phyloP scores from a whole-genome alignment of 2,888 invertebrate species.

The Orthosia cruda region DNA sequence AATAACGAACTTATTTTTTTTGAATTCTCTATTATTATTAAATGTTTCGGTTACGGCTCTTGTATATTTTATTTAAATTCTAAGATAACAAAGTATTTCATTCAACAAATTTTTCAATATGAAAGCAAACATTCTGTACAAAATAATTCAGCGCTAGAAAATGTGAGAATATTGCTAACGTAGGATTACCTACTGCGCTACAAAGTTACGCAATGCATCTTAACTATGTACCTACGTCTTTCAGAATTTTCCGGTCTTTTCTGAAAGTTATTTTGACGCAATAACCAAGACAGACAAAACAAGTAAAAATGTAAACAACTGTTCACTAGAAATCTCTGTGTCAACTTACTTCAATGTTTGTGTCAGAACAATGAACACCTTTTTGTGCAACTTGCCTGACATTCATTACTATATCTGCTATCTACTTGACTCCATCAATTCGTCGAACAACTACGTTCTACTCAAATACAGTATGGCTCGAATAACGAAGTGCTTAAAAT shows the following conservation, averaged over 20 bases:
- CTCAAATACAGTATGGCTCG: constrained; percentile 66
- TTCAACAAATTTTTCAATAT: constrained; percentile 3
- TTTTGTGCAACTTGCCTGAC: background rate
- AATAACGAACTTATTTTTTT: constrained; percentile 77
- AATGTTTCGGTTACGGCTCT: background rate
- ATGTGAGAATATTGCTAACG: constrained; percentile 27
- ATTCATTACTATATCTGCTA: constrained; percentile 10
- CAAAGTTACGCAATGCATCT: constrained; percentile 38
- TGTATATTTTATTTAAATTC: constrained; percentile 8
- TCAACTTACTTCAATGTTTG: constrained; percentile 21
- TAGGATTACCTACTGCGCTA: background rate
- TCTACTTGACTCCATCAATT: background rate
- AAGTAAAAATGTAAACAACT: constrained; percentile 38
- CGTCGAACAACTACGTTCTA: background rate
- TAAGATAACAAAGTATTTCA: background rate
- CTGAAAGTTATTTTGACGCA: constrained; percentile 44
- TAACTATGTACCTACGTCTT: constrained; percentile 8
- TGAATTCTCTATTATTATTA: constrained; percentile 35
- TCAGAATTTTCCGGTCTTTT: constrained; percentile 13
- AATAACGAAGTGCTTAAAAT: constrained; percentile 64
- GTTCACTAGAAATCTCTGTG: constrained; percentile 36
- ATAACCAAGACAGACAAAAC: constrained; percentile 12
- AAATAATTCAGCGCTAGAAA: constrained; percentile 10
- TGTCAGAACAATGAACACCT: constrained; percentile 32
- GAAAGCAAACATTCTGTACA: constrained; percentile 4